A percentile compares a stretch with the other conserved stretches of the same genome.
Conservation (phyloP, 37 sponge, comb jelly and placozoan species). For the Cliona cf. orientalis region DNA sequence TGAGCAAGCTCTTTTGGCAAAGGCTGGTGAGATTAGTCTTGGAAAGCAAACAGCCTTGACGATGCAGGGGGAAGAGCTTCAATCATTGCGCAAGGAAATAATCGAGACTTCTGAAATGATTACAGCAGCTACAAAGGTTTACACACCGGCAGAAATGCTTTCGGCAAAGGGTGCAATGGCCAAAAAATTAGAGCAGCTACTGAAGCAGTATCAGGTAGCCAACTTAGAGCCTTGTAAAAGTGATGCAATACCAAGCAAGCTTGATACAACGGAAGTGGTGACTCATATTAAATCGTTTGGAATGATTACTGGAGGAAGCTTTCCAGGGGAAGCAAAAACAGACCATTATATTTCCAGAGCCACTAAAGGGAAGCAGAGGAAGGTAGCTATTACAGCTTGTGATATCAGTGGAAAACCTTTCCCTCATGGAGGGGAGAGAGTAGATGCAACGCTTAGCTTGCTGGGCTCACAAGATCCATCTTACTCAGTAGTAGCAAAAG, state of each 20-base stretch:
- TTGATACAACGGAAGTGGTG: neutral
- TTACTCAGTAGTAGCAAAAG: too few species aligned
- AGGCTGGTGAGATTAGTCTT: constrained; percentile 14
- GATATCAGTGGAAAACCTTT: constrained; percentile 1
- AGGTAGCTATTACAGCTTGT: constrained; percentile 15
- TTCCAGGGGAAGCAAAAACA: neutral
- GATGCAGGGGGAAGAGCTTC: constrained; percentile 25
- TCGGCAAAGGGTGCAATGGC: constrained; percentile 26
- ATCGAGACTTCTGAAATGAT: neutral
- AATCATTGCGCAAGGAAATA: neutral
- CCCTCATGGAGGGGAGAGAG: constrained; percentile 28
- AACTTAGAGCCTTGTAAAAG: constrained; percentile 1
- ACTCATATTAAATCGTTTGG: constrained; percentile 10
- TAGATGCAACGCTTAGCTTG: neutral
- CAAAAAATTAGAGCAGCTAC: neutral
- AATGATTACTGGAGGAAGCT: constrained; percentile 12
- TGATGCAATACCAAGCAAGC: neutral
- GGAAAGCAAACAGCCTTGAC: constrained; percentile 17
- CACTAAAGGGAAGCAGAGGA: constrained; percentile 16
- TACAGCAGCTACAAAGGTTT: neutral
- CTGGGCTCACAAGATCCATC: constrained; percentile 12
- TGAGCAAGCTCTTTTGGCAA: constrained; percentile 6
- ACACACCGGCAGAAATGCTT: constrained; percentile 35
- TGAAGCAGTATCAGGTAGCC: constrained; percentile 17
- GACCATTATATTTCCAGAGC: neutral